phyloP scores from a whole-genome alignment of 2,797 vertebrate species.

The Phrynocephalus guinanensis region DNA sequence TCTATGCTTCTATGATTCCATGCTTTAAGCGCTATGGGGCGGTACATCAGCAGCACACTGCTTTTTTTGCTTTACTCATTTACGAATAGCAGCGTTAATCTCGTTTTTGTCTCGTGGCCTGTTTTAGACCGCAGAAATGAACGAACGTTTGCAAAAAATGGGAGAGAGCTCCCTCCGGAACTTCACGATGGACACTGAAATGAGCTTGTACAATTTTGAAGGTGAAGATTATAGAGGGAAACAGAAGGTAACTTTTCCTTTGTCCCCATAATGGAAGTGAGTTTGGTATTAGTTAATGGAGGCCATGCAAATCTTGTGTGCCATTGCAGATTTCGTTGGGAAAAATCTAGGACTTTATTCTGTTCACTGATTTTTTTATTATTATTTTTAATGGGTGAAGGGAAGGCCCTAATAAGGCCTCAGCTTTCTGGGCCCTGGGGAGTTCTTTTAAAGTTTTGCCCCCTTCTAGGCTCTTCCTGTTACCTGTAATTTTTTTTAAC shows the following conservation, averaged over 20 bases:
- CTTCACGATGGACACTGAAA: conserved; percentile 88
- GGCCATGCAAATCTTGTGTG: background rate
- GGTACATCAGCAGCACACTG: no score
- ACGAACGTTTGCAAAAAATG: conserved; percentile 86
- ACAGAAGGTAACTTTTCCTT: conserved; percentile 82
- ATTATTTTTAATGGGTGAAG: no score
- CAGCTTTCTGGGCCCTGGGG: no score
- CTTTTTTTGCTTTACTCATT: background rate
- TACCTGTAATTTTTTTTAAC: no score
- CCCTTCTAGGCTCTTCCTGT: no score
- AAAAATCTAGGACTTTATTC: background rate
- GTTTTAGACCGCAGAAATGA: conserved; percentile 88
- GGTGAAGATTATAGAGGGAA: conserved; percentile 91
- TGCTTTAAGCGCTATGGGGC: no score
- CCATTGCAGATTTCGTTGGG: background rate
- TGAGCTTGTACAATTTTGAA: conserved; percentile 91
- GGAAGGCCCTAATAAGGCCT: no score
- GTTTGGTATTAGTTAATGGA: background rate
- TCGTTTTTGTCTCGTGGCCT: background rate
- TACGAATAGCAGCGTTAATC: background rate
- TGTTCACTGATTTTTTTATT: no score
- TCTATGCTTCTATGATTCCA: no score
- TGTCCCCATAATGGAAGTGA: background rate
- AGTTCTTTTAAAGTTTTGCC: no score
- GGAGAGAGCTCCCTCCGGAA: conserved; percentile 87